Evolutionary conservation across 2,113 vertebrate genomes (phyloP).

Genomic region (Salvator merianae): DNA sequence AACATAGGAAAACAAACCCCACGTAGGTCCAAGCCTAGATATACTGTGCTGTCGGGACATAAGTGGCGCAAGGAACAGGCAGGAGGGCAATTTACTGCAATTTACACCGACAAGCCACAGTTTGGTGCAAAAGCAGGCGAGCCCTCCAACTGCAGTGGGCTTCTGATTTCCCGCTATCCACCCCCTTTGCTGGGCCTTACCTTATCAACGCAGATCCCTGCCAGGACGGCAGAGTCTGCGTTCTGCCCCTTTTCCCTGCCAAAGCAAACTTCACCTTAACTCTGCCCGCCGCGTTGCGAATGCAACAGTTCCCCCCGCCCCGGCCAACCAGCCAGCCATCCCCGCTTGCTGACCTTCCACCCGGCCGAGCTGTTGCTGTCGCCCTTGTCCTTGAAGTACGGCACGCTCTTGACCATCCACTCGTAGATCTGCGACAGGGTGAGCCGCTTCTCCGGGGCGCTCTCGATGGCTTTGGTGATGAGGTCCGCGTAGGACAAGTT

Average conservation of each 20-base stretch:
- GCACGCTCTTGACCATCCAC: slow-evolving; percentile 97
- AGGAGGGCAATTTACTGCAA: too few species aligned
- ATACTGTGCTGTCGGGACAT: background rate
- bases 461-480: slow-evolving; percentile 97
- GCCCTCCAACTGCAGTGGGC: too few species aligned
- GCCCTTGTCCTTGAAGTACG: slow-evolving; percentile 97
- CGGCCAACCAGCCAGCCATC: background rate
- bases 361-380: slow-evolving; percentile 95
- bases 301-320: slow-evolving; percentile 1
- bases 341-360: slow-evolving; percentile 87
- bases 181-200: background rate
- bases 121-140: too few species aligned
- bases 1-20: background rate
- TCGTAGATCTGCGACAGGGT: slow-evolving; percentile 97
- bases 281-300: background rate
- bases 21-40: background rate
- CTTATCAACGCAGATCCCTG: background rate
- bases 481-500: slow-evolving; percentile 98
- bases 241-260: background rate
- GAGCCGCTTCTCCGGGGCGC: slow-evolving; percentile 92
- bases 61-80: background rate
- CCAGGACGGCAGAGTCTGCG: background rate
- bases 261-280: background rate
- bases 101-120: too few species aligned
- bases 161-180: background rate